A percentile compares a stretch with the other conserved stretches of the same genome.
phyloP scores from a whole-genome alignment of 2,888 invertebrate species.

The Drosophila buzzatii region DNA sequence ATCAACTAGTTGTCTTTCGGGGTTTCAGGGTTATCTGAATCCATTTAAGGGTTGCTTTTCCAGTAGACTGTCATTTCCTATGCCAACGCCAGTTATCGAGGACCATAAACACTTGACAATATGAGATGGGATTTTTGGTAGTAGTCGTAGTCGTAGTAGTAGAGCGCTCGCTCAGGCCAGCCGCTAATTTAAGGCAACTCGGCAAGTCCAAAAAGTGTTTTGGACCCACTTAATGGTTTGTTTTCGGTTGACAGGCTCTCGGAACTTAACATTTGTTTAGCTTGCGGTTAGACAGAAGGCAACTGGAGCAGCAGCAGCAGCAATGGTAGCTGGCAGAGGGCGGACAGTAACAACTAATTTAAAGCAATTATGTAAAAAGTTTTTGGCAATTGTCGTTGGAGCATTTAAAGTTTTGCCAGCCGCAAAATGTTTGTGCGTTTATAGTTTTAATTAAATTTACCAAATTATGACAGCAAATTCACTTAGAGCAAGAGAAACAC shows the following conservation, averaged over 20 bases:
- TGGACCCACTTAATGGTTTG: constrained; percentile 80
- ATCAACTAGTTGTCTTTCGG: background rate
- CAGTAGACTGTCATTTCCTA: background rate
- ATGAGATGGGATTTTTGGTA: constrained; percentile 49
- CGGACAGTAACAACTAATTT: constrained; percentile 82
- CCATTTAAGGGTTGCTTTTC: constrained; percentile 38
- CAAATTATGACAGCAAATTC: constrained; percentile 71
- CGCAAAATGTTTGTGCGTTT: constrained; percentile 63
- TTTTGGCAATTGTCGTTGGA: constrained; percentile 55
- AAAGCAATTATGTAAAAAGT: constrained; percentile 80
- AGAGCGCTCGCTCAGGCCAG: constrained; percentile 16
- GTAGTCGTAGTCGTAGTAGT: background rate
- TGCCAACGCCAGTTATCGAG: background rate
- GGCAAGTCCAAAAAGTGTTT: constrained; percentile 57
- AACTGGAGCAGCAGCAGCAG: background rate
- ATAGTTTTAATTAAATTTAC: constrained; percentile 79
- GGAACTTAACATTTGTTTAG: constrained; percentile 70
- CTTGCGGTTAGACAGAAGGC: constrained; percentile 55
- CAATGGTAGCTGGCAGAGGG: constrained; percentile 25
- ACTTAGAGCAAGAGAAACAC: constrained; percentile 38
- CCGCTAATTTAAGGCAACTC: constrained; percentile 69
- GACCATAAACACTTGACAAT: constrained; percentile 74
- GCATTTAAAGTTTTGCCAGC: constrained; percentile 64
- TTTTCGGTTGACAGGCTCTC: constrained; percentile 80
- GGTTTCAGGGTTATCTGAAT: background rate